A percentile compares a stretch with the other conserved stretches of the same genome.
Evolutionary conservation across 2,113 vertebrate species (phyloP).

Genomic region (Tympanuchus pallidicinctus): DNA sequence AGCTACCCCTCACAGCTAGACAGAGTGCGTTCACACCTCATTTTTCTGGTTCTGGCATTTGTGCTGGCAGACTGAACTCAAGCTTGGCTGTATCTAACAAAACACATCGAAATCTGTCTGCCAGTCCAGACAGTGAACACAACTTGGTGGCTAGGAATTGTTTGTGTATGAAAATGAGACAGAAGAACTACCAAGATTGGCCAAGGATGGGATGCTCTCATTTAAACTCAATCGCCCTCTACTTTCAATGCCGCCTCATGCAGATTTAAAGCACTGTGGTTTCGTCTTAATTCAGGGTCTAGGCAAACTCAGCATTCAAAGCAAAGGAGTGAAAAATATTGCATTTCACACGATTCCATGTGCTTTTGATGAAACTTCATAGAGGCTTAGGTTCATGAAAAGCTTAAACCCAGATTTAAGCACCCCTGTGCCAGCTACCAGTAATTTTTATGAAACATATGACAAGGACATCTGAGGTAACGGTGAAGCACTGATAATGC

Average conservation of each 20-base stretch:
- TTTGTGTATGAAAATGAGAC: rapidly evolving
- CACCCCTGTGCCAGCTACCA: background rate
- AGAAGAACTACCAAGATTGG: background rate
- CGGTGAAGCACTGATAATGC: background rate
- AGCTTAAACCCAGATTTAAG: background rate
- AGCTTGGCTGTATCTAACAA: background rate
- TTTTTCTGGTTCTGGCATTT: background rate
- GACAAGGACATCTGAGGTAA: background rate
- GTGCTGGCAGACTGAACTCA: background rate
- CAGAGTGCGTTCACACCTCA: rapidly evolving
- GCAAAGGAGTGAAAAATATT: background rate
- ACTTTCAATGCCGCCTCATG: background rate
- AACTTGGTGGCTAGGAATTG: background rate
- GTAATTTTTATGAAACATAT: background rate
- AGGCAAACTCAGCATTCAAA: slow-evolving; percentile 11
- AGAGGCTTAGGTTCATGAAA: background rate
- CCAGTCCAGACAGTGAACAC: background rate
- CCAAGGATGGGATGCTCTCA: background rate
- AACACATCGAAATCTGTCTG: background rate
- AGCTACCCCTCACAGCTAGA: background rate
- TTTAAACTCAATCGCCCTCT: background rate
- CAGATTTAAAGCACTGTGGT: background rate
- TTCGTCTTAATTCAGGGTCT: background rate
- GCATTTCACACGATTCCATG: background rate
- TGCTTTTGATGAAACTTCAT: slow-evolving; percentile 23